Percentiles rank a stretch among this genome's conserved stretches.
Evolutionary conservation across 2,888 invertebrate genomes (phyloP).

Genomic region (Xylota sylvarum): DNA sequence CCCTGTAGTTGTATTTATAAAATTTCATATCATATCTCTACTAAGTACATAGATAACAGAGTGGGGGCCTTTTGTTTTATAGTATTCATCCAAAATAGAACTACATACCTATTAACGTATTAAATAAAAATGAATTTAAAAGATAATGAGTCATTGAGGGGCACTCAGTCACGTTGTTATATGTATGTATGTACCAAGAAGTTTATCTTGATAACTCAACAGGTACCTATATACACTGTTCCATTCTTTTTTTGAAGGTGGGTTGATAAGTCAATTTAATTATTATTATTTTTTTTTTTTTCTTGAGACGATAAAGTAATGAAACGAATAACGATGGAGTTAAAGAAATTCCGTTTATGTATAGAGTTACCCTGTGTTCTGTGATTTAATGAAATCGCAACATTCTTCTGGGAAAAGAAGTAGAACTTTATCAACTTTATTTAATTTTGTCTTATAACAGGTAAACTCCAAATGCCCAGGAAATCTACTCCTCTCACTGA

Average conservation of each 20-base stretch:
- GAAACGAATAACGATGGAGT: neutral
- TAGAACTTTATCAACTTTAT: no score
- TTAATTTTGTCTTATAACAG: no score
- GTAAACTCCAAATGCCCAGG: no score
- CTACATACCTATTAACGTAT: slow-evolving; percentile 1
- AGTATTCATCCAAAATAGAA: neutral
- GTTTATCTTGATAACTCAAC: neutral
- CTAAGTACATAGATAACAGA: neutral
- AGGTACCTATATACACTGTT: neutral
- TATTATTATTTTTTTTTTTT: neutral
- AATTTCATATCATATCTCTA: neutral
- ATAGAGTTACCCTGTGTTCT: neutral
- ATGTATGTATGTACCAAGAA: neutral
- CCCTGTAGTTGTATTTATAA: neutral
- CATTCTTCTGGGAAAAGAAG: neutral
- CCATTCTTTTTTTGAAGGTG: neutral
- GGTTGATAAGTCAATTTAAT: neutral
- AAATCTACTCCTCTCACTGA: no score
- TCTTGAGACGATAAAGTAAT: neutral
- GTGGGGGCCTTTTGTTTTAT: neutral
- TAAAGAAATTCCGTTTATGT: neutral
- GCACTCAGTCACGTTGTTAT: neutral
- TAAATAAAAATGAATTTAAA: neutral
- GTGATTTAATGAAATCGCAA: neutral
- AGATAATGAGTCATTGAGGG: neutral